Base-by-base conservation (phyloP, 2,797 vertebrate genomes). In the Taenioides sp. region DNA sequence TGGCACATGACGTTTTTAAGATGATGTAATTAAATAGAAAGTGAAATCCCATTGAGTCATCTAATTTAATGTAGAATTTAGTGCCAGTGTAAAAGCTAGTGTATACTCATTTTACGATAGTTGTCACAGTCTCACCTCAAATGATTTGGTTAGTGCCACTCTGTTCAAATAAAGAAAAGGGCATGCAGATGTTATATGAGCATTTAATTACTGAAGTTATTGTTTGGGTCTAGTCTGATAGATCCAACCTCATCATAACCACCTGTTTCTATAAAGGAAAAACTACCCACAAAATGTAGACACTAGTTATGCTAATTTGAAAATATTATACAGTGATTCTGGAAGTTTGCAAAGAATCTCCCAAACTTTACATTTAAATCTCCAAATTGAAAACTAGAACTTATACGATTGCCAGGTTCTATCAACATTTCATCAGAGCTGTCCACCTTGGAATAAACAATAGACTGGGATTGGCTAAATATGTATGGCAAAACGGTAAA, bases 401-500 rank as follows among this genome's bases (percentile, higher is more conserved):
- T 14, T 25, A 20, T 27, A n/a, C 70, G 61, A 74, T 55, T 43
- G 1, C 52, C 17, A 58, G 17, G 17, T 73, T 69, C 71, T 62
- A 37, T 64, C 57, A 69, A 71, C 50, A 74, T 73, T 18, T 57
- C 47, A 22, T 63, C 43, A 65, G 34, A 23, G 47, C 7, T 23
- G 40, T 61, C 4, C 23, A 17, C 18, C 57, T 66, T 10, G 47
- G 22, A 80, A 61, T 49, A 75, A 73, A 67, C 50, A 63, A 67
- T 5, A 43, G 9, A 7, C 20, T 0, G 2, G 43, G 17, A 40
- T 23, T 7, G n/a, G 18, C 72, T 54, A 74, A 61, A 70, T 65
- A 70, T 2, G 7, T 23, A 27, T 3, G 7, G 23, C 23, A 25
- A 17, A 1, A 49, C 2, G 23, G 27, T 28, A 25, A 17, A 65